Evolutionary conservation across 1,140 invertebrate genomes (phyloP), one percentile per base, ranked within the genome.

Genomic region (Anoplolepis gracilipes): DNA sequence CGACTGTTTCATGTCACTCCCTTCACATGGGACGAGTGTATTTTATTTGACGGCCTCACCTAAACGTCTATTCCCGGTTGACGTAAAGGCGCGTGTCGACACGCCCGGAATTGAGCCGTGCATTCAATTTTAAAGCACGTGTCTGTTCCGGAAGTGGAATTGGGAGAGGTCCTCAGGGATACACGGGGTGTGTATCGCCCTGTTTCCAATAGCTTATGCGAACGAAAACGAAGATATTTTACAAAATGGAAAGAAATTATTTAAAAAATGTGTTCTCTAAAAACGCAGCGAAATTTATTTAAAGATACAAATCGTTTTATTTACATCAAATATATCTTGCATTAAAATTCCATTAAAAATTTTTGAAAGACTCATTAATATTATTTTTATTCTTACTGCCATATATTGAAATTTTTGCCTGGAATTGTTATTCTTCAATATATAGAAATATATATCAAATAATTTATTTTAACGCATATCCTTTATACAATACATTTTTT

Each of bases 71-170:
- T 92, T 92, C 90, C 82, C 88, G 87, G 82, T 90, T 77, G 84
- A 64, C 77, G 46, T 77, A 88, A 85, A 93, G 88, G 89, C 84
- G 88, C 90, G 91, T 91, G 91, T 91, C 91, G 91, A 92, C 92
- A 92, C 91, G 91, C 91, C 88, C 72, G 92, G 90, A 93, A 92
- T 93, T 90, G 92, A 93, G 88, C 72, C 85, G 64, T 28, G 69
- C 89, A 89, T 92, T 92, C 89, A 92, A 91, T 91, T 93, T 93
- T 91, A 91, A 92, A 90, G 25, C 55, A 59, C 57, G n/a, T 46
- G 55, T 55, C 49, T 36, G 30, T 57, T 79, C 65, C 73, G 39
- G 33, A 69, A 90, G 57, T 84, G 64, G 30, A 30, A 78, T 49
- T 89, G 88, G 46, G 84, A 86, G 67, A 87, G 65, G 33, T 79